Base-by-base conservation (phyloP, 2,113 vertebrate genomes). In the Lamprologus callipterus region DNA sequence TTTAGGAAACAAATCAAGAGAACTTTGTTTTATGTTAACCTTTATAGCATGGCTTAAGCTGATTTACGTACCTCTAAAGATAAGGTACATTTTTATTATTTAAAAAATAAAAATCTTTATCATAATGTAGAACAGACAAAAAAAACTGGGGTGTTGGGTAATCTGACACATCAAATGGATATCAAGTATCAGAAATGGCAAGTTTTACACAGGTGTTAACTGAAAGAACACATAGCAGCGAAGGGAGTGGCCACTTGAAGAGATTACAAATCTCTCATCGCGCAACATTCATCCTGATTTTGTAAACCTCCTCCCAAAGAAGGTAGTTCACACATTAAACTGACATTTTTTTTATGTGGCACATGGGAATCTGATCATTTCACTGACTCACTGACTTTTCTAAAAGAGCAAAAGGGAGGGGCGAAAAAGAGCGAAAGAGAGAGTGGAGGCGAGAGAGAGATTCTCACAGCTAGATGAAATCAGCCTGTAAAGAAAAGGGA, bases 391-490 rank as follows among this genome's bases (percentile, higher is more conserved):
- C 42, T 49, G 45, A 75, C 65, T 42, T 80, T 73, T 89, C 47
- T 45, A n/a, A 90, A 33, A 81, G 28, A 51, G 9, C 55, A 47
- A 78, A 65, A 80, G 79, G 13, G 23, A 84, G 19, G 60, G 60
- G 60, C 28, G 4, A 65, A 82, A 81, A 14, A 80, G 16, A 54
- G 21, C 33, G 10, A 40, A 57, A 47, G 78, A 31, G 35, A 79
- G 55, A 33, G 17, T 33, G 73, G 17, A 78, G 26, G 57, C 55
- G n/a, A 75, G 79, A 65, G 70, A 13, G 21, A 84, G 31, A 47
- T 84, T 89, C 87, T 88, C 86, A 80, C 81, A 89, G 63, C 73
- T 47, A 91, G 75, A 88, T 88, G 86, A 92, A 93, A 91, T 86
- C 49, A 10, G 88, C 80, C 68, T 84, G 75, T 47, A 49, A 87